These are phyloP conservation scores for Lonchura striata DNA, from an alignment of 2,113 vertebrate genomes.

Conservation along the genomic window DNA sequence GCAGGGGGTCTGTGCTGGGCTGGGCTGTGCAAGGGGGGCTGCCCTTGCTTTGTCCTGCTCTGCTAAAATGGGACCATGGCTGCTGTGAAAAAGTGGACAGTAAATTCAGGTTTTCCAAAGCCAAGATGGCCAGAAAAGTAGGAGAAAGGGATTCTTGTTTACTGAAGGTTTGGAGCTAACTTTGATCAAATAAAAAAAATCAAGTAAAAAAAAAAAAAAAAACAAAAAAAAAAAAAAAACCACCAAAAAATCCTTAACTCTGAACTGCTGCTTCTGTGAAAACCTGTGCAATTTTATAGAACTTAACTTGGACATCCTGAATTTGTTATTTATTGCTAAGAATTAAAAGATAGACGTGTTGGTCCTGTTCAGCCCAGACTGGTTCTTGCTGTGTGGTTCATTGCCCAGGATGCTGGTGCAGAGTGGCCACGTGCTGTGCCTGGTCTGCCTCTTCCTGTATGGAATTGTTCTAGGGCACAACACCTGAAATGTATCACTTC, in stretches of 20 bases:
- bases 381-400: neutral
- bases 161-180: neutral
- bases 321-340: neutral
- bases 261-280: neutral
- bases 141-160: neutral
- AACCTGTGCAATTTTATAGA: neutral
- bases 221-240: neutral
- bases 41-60: neutral
- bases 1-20: neutral
- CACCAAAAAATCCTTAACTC: neutral
- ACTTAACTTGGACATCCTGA: neutral
- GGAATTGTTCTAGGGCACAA: neutral
- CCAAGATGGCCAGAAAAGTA: neutral
- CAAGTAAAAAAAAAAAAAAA: neutral
- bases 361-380: neutral
- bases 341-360: neutral
- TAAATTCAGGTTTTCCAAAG: neutral
- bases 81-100: neutral
- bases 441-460: neutral
- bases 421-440: neutral
- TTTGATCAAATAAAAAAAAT: no score
- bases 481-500: neutral
- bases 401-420: neutral
- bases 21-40: neutral
- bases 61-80: neutral